Base-by-base conservation (phyloP, 2,797 vertebrate genomes). In the Heliangelus exortis region DNA sequence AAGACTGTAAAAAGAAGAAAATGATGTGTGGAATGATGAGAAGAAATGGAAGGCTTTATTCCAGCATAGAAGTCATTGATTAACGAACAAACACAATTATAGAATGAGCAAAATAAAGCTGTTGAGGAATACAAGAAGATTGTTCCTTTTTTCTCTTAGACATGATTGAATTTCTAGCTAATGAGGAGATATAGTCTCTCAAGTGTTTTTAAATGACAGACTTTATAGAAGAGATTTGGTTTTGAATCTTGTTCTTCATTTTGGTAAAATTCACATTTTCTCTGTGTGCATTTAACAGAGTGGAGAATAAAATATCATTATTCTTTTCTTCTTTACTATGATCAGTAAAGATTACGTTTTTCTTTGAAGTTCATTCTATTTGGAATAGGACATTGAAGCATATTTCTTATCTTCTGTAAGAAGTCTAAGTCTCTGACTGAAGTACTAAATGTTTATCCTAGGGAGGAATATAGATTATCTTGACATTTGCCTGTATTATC, bases 401-500 rank as follows among this genome's bases (percentile, higher is more conserved):
- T n/a, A 43, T 53, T 0, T 0, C 14, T 53, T 41, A 8, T 79
- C 63, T 77, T 79, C 53, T 66, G 7, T 61, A 57, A 53, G 63
- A 77, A 78, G 22, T 21, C 31, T 8, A 26, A 55, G 21, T 39
- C 53, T 87, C 61, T 89, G 28, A 68, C 61, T 89, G 16, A 93
- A 81, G n/a, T 68, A 57, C 33, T 85, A 67, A 75, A 69, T 71
- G 18, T 77, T 91, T 93, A 69, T 83, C 57, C 47, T 83, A 47
- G 22, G 14, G 18, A 91, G 21, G 36, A 81, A 54, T 91, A 91
- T 15, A 75, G 36, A 87, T 92, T 68, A 36, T 77, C 54, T 87
- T 94, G 91, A 92, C 84, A 91, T 94, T 94, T 91, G 39, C 58
- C 50, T 93, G 12, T 65, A 85, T 75, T 87, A 68, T 78, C 47